These are phyloP conservation scores for Drosophila nannoptera DNA, from an alignment of 1,140 invertebrate genomes.

Conservation along the genomic window DNA sequence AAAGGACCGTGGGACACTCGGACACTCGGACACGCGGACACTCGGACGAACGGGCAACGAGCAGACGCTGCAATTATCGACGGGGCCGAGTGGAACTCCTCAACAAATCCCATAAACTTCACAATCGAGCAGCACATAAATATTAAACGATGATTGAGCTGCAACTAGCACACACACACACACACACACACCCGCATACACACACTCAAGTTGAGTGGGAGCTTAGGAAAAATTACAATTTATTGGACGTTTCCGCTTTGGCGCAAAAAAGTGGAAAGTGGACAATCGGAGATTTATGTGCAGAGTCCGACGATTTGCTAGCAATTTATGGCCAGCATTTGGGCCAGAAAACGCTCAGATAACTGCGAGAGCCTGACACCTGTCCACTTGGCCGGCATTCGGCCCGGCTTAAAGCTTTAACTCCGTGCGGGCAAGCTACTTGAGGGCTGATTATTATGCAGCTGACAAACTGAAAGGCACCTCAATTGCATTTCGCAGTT, in stretches of 20 bases:
- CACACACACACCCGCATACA: too few species aligned
- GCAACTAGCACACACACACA: constrained; percentile 40
- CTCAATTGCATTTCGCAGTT: constrained; percentile 75
- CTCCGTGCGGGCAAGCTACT: background rate
- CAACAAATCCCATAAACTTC: constrained; percentile 76
- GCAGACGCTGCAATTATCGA: constrained; percentile 64
- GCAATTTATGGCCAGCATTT: constrained; percentile 51
- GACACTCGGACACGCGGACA: too few species aligned
- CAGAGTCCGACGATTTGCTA: constrained; percentile 48
- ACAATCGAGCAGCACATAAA: constrained; percentile 74
- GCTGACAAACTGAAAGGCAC: constrained; percentile 47
- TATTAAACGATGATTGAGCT: constrained; percentile 77
- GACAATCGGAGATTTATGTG: constrained; percentile 72
- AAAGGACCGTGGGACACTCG: background rate
- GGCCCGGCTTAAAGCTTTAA: constrained; percentile 17
- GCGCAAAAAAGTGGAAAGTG: constrained; percentile 53
- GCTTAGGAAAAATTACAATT: constrained; percentile 76
- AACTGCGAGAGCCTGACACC: constrained; percentile 50
- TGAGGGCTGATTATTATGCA: constrained; percentile 61
- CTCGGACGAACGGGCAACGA: too few species aligned
- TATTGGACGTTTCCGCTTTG: constrained; percentile 73
- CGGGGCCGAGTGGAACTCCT: constrained; percentile 39
- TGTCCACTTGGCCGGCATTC: constrained; percentile 29
- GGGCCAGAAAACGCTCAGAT: constrained; percentile 3
- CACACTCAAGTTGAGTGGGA: constrained; percentile 6